A percentile compares a stretch with the other conserved stretches of the same genome.
Evolutionary conservation across 2,113 vertebrate species (phyloP).

Genomic region (Thunnus maccoyii): DNA sequence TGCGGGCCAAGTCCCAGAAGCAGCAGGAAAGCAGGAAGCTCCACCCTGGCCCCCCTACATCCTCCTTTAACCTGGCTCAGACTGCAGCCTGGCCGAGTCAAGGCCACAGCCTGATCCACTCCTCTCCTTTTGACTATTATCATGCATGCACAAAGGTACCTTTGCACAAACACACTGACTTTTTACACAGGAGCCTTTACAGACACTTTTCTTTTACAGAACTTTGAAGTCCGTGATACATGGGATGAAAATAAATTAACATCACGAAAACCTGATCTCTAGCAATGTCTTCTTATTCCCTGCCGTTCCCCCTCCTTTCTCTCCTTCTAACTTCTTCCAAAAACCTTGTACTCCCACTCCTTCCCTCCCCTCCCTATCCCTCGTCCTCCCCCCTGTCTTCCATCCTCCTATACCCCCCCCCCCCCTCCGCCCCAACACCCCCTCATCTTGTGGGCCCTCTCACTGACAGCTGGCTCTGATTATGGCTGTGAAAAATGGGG

Average conservation of each 20-base stretch:
- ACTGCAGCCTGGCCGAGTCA: conserved; percentile 48
- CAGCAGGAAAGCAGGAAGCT: conserved; percentile 69
- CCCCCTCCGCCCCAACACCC: conserved; percentile 11
- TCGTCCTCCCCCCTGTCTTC: conserved; percentile 19
- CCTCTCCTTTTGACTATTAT: conserved; percentile 16
- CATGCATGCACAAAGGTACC: conserved; percentile 18
- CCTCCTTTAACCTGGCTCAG: conserved; percentile 51
- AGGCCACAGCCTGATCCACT: conserved; percentile 43
- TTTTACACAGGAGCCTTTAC: background rate
- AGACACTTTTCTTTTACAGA: conserved; percentile 12
- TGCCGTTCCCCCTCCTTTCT: conserved; percentile 9
- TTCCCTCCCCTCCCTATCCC: conserved; percentile 16
- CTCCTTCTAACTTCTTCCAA: conserved; percentile 49
- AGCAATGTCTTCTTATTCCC: conserved; percentile 27
- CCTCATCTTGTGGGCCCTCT: conserved; percentile 72
- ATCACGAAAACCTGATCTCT: conserved; percentile 23
- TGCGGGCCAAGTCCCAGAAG: conserved; percentile 38
- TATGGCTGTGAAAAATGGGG: conserved; percentile 87
- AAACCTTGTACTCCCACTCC: conserved; percentile 53
- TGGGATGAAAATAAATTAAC: conserved; percentile 44
- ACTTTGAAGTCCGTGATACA: conserved; percentile 15
- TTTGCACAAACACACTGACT: conserved; percentile 18
- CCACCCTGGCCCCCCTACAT: conserved; percentile 42
- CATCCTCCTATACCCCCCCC: conserved; percentile 10
- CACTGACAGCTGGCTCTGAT: conserved; percentile 89